Conservation (phyloP, 2,888 invertebrate genomes). For the Nematopogon swammerdamellus region DNA sequence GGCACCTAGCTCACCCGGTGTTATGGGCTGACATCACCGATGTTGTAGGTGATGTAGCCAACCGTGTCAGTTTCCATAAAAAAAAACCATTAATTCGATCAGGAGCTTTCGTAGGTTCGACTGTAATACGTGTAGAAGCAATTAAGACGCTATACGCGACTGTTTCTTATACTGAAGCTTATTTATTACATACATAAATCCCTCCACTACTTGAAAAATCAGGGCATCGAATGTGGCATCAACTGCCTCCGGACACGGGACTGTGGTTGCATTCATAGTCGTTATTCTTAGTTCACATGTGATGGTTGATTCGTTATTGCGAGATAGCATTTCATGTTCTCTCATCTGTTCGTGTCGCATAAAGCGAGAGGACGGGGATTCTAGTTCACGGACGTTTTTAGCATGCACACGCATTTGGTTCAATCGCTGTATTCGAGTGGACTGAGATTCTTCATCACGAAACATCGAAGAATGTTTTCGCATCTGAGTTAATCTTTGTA, state of each 20-base stretch:
- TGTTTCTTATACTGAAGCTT: background rate
- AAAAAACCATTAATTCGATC: background rate
- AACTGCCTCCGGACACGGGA: conserved; percentile 2
- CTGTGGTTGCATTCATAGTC: background rate
- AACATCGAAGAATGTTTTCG: too few relatives aligned
- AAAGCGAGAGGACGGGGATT: background rate
- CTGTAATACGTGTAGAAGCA: background rate
- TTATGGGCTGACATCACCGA: too few relatives aligned
- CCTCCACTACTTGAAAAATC: conserved; percentile 1
- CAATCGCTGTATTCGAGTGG: background rate
- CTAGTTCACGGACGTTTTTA: background rate
- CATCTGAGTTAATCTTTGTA: too few relatives aligned
- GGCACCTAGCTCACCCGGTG: too few relatives aligned
- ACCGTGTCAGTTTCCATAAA: too few relatives aligned
- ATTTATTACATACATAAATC: background rate
- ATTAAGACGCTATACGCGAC: background rate
- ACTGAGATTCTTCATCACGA: background rate
- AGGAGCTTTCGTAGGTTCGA: background rate
- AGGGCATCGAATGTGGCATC: conserved; percentile 3
- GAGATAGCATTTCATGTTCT: background rate
- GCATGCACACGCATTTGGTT: background rate
- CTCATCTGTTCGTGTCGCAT: background rate
- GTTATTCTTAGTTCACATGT: background rate
- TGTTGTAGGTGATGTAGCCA: too few relatives aligned
- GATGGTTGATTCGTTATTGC: background rate